Percentiles rank a stretch among this genome's conserved stretches.
Conservation (phyloP, 2,113 vertebrate species). For the Alethe castanea region DNA sequence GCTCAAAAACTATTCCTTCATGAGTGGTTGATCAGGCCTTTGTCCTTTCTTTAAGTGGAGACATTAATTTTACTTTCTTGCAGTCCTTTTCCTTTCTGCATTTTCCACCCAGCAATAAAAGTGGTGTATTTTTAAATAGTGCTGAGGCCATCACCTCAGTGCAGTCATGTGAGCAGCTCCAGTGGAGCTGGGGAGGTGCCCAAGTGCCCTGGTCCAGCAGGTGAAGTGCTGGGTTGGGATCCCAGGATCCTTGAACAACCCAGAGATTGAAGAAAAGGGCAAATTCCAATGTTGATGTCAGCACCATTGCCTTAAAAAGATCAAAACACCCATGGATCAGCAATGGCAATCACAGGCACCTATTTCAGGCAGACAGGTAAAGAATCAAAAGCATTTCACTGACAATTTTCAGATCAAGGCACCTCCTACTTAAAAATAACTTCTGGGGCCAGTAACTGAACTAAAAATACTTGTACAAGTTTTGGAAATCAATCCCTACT, state of each 20-base stretch:
- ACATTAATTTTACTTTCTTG: not conserved
- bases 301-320: not conserved
- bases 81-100: not conserved
- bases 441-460: not conserved
- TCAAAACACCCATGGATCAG: not conserved
- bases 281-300: not conserved
- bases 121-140: not conserved
- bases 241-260: not conserved
- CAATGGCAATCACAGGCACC: not conserved
- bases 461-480: not conserved
- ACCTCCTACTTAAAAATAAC: not conserved
- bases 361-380: not conserved
- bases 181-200: not conserved
- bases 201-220: not conserved
- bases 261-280: not conserved
- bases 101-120: not conserved
- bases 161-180: not conserved
- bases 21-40: not conserved
- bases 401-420: not conserved
- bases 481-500: not conserved
- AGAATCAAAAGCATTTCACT: conserved; percentile 11
- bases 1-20: not conserved
- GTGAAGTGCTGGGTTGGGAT: not conserved
- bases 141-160: not conserved
- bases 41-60: not conserved